These are phyloP conservation scores for Brotula barbata DNA, from an alignment of 2,797 vertebrate species.

Conservation along the genomic window DNA sequence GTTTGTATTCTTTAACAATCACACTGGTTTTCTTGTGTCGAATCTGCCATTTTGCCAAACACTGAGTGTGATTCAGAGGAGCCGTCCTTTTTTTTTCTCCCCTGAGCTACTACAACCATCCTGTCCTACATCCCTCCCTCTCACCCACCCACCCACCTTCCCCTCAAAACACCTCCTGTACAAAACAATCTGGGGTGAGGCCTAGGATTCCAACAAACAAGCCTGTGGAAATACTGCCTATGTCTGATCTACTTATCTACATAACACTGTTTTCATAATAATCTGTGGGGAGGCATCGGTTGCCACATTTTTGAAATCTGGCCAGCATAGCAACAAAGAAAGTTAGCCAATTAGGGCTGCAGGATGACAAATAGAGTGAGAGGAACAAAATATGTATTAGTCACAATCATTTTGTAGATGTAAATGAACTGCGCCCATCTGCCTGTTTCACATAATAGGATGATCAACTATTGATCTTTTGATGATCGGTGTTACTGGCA, in stretches of 20 bases:
- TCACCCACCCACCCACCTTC: slow-evolving; percentile 25
- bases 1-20: not conserved
- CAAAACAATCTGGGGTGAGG: slow-evolving; percentile 27
- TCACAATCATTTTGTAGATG: slow-evolving; percentile 55
- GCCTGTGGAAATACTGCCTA: slow-evolving; percentile 7
- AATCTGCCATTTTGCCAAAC: slow-evolving; percentile 49
- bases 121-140: slow-evolving; percentile 37
- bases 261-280: slow-evolving; percentile 53
- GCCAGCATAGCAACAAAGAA: slow-evolving; percentile 77
- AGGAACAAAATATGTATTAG: slow-evolving; percentile 58
- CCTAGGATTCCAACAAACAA: slow-evolving; percentile 20
- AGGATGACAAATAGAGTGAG: slow-evolving; percentile 60
- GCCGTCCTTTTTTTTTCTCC: not conserved
- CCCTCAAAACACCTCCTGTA: slow-evolving; percentile 29
- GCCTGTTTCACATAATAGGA: slow-evolving; percentile 42
- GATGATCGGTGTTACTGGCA: slow-evolving; percentile 16
- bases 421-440: slow-evolving; percentile 32
- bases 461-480: slow-evolving; percentile 36
- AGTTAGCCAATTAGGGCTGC: slow-evolving; percentile 69
- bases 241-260: slow-evolving; percentile 41
- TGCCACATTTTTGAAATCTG: slow-evolving; percentile 61
- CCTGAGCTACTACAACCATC: slow-evolving; percentile 42
- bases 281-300: slow-evolving; percentile 46
- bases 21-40: not conserved
- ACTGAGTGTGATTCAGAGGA: slow-evolving; percentile 41